Evolutionary conservation across 2,888 invertebrate species (phyloP).

Genomic region (Sesamia inferens): DNA sequence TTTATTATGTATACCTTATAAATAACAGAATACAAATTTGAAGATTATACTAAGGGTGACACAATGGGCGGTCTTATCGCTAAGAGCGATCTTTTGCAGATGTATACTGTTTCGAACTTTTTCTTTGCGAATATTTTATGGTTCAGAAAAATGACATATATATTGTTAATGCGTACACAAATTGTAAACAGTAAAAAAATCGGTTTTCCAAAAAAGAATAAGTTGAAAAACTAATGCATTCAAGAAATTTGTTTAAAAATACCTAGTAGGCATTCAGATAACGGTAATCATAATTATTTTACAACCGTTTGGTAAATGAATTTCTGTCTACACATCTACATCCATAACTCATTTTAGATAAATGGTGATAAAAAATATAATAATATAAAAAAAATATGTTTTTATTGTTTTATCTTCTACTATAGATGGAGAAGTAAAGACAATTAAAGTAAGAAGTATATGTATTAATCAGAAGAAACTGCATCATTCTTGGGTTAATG

Average conservation of each 20-base stretch:
- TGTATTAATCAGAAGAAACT: not conserved
- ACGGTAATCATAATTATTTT: constrained; percentile 3
- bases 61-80: no score
- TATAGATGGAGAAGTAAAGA: not conserved
- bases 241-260: constrained; percentile 11
- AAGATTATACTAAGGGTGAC: no score
- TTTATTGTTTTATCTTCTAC: no score
- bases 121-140: no score
- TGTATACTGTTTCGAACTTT: no score
- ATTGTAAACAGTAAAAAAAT: not conserved
- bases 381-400: not conserved
- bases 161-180: not conserved
- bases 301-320: constrained; percentile 17
- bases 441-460: not conserved
- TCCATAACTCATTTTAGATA: constrained; percentile 16
- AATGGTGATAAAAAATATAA: not conserved
- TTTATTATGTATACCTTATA: no score
- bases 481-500: not conserved
- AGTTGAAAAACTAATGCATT: not conserved
- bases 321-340: not conserved
- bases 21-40: no score
- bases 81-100: no score
- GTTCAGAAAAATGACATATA: not conserved
- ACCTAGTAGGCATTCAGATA: not conserved
- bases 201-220: not conserved